phyloP scores from a whole-genome alignment of 2,888 invertebrate genomes.

The Hypomecis atomaria region DNA sequence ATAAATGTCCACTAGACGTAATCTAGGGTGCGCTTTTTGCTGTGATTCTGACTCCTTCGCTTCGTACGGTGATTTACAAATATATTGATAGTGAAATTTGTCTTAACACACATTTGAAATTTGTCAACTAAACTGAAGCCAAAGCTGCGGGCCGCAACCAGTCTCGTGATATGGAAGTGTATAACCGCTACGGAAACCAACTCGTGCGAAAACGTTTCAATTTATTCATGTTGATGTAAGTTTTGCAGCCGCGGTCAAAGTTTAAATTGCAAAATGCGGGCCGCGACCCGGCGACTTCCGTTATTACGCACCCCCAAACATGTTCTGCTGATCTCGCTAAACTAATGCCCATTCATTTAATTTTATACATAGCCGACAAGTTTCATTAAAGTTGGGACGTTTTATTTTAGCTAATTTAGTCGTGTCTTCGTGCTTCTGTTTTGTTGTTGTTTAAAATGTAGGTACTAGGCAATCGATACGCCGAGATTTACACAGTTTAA shows the following conservation, averaged over 20 bases:
- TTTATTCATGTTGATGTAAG: constrained; percentile 39
- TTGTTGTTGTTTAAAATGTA: no score
- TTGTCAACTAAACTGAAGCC: no score
- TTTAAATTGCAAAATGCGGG: constrained; percentile 38
- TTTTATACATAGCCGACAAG: background rate
- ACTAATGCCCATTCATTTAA: constrained; percentile 6
- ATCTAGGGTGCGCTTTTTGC: no score
- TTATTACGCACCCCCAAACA: constrained; percentile 15
- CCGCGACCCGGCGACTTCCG: constrained; percentile 17
- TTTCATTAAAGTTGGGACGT: constrained; percentile 5
- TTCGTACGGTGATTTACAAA: no score
- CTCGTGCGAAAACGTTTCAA: constrained; percentile 31
- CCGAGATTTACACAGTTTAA: no score
- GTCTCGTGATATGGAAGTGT: background rate
- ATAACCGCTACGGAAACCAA: constrained; percentile 4
- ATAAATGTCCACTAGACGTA: no score
- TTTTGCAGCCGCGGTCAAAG: constrained; percentile 32
- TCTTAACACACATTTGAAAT: no score
- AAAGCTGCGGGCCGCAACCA: no score
- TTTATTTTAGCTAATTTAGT: background rate
- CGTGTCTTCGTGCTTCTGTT: background rate
- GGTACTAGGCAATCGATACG: no score
- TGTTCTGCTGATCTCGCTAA: constrained; percentile 7
- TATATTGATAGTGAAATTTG: no score
- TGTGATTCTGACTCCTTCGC: no score